A percentile compares a stretch with the other conserved stretches of the same genome.
phyloP scores from a whole-genome alignment of 2,888 invertebrate species.

The Clusia tigrina region DNA sequence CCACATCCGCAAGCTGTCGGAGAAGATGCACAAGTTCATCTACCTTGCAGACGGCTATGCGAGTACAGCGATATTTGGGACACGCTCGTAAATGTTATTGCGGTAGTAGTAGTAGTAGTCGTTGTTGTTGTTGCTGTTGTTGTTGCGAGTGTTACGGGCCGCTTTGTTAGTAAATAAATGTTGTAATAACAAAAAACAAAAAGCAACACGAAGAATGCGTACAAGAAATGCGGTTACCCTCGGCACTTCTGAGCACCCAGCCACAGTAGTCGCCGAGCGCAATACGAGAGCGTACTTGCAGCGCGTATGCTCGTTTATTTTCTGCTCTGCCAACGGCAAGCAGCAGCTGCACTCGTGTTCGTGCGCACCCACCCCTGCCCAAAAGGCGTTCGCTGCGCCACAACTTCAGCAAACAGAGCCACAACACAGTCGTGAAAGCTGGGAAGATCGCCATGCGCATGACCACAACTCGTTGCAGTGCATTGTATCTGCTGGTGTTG shows the following conservation, averaged over 20 bases:
- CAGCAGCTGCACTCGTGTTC: no score
- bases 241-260: conserved; percentile 20
- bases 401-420: no score
- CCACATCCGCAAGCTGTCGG: neutral
- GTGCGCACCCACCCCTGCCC: no score
- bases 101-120: neutral
- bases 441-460: no score
- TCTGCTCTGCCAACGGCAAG: no score
- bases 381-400: no score
- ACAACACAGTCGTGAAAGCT: no score
- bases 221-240: neutral
- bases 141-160: conserved; percentile 3
- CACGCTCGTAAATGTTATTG: conserved; percentile 18
- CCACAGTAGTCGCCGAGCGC: neutral
- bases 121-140: conserved; percentile 5
- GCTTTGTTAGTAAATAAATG: neutral
- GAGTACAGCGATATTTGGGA: conserved; percentile 28
- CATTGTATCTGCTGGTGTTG: no score
- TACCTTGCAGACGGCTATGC: conserved; percentile 23
- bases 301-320: neutral
- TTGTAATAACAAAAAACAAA: neutral
- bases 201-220: neutral
- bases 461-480: no score
- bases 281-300: no score
- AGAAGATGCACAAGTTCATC: conserved; percentile 29